Evolutionary conservation across 2,113 vertebrate species (phyloP).

Genomic region (Apus apus): DNA sequence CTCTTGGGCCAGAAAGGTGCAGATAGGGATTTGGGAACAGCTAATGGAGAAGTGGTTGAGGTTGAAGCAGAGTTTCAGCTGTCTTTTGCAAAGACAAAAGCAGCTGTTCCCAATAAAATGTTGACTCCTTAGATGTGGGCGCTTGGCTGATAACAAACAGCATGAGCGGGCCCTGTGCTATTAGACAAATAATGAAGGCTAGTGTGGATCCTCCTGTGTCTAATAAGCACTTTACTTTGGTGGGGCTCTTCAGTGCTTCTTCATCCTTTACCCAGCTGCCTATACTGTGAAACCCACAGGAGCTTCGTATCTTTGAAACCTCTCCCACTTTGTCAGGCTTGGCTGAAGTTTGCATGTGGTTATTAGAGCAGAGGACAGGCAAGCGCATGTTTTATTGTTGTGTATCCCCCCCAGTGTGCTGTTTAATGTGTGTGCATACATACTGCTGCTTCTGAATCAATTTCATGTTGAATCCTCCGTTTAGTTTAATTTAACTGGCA

Average conservation of each 20-base stretch:
- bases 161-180: not conserved
- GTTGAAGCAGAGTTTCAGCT: not conserved
- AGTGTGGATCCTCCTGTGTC: not conserved
- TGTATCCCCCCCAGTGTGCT: not conserved
- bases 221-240: not conserved
- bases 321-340: constrained; percentile 21
- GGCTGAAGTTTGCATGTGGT: constrained; percentile 12
- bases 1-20: not conserved
- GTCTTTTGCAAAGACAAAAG: not conserved
- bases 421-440: not conserved
- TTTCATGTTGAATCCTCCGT: not conserved
- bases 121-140: not conserved
- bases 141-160: constrained; percentile 21
- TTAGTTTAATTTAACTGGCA: constrained; percentile 23
- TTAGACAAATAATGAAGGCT: not conserved
- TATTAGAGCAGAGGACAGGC: constrained; percentile 39
- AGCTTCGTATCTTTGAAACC: constrained; percentile 8
- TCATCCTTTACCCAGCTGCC: not conserved
- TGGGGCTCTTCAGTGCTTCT: not conserved
- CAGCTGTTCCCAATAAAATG: constrained; percentile 23
- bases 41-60: not conserved
- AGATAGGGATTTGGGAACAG: not conserved
- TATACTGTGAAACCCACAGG: not conserved
- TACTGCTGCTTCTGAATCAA: not conserved
- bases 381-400: constrained; percentile 31